Percentiles rank a stretch among this genome's conserved stretches.
These are phyloP conservation scores for Pseudanteris insignis DNA, from an alignment of 2,888 invertebrate species.

Conservation along the genomic window DNA sequence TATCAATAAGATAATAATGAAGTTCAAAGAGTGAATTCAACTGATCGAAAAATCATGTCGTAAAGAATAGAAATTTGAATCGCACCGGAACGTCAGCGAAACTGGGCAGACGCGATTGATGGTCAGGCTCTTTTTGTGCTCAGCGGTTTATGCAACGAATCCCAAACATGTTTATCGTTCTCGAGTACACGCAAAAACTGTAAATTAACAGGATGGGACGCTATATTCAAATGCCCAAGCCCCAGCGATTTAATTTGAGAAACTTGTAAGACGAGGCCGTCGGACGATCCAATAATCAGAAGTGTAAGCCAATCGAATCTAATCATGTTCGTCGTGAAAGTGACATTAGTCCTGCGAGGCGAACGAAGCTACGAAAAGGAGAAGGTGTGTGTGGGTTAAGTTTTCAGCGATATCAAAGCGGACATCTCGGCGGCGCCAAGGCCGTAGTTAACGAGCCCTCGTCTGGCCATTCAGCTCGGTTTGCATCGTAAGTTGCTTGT, in stretches of 20 bases:
- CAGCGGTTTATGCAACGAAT: background rate
- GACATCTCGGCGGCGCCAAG: conserved; percentile 61
- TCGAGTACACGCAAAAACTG: background rate
- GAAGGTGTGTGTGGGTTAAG: conserved; percentile 45
- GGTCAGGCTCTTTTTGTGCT: conserved; percentile 15
- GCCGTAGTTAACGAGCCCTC: conserved; percentile 60
- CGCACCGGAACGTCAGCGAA: conserved; percentile 50
- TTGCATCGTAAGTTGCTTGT: conserved; percentile 32
- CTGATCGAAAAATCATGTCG: conserved; percentile 4
- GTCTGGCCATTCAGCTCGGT: conserved; percentile 46
- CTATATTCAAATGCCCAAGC: background rate
- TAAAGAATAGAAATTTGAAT: conserved; percentile 50
- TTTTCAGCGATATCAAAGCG: conserved; percentile 55
- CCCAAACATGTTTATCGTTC: background rate
- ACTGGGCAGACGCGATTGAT: conserved; percentile 12
- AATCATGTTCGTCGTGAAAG: conserved; percentile 43
- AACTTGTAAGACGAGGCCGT: conserved; percentile 25
- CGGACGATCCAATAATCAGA: conserved; percentile 24
- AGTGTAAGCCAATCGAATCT: conserved; percentile 41
- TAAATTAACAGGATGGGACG: background rate
- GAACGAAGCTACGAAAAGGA: conserved; percentile 33
- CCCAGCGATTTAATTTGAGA: conserved; percentile 28
- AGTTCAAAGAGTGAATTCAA: background rate
- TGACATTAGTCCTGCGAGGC: conserved; percentile 39
- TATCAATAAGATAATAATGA: background rate